Evolutionary conservation across 2,113 vertebrate genomes (phyloP), one percentile per base, ranked within the genome.

Genomic region (Lasiurus cinereus): DNA sequence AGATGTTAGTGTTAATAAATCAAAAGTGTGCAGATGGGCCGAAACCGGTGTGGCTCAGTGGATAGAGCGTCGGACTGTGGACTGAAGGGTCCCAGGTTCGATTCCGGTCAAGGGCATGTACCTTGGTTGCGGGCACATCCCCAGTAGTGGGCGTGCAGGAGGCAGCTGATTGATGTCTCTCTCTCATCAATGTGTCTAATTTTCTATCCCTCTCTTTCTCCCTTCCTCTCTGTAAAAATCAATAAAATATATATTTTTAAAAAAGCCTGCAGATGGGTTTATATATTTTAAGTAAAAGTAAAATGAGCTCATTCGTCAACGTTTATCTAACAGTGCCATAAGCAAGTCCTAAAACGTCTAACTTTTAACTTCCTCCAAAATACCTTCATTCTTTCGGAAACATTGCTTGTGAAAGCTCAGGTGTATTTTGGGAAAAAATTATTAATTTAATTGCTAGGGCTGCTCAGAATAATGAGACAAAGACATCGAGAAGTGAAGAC

Each of bases 271-370:
- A 89, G 56, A 39, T 6, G 69, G 12, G 33, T 31, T 11, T 73
- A 10, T 73, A 10, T 86, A 83, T 79, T 90, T 92, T 54, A 92
- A 73, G 15, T 36, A 62, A 95, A 84, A 88, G 69, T 86, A 91
- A 84, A 74, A 27, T 24, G 33, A 87, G 19, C 29, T 79, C 43
- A 50, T 14, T 77, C 8, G 78, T 16, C n/a, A 78, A n/a, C 15
- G 56, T 52, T 85, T 92, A 74, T 11, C 85, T 67, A 85, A 21
- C n/a, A 74, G 95, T 36, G 3, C 33, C 27, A 80, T 54, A 83
- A 70, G 77, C 22, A 95, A 66, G n/a, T 59, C 2, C 29, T 79
- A 91, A 21, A 43, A 67, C 29, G 2, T 43, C 50, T 76, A 72
- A 82, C 64, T 76, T 94, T 70, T 31, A 86, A 83, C 27, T 52